Conservation (phyloP, 2,797 vertebrate genomes). For the Sebastes iracundus region DNA sequence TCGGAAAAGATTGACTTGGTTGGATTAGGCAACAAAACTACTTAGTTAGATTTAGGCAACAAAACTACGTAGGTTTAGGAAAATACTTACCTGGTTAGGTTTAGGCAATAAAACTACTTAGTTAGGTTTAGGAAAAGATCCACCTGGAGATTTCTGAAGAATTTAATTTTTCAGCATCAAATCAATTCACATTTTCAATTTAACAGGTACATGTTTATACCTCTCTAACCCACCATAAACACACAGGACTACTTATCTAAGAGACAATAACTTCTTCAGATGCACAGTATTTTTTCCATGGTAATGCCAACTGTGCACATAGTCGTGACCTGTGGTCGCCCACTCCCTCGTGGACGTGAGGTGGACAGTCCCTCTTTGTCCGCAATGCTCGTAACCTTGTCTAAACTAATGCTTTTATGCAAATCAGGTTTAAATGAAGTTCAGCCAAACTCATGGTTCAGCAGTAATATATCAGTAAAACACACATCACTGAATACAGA, state of each 20-base stretch:
- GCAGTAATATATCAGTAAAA: conserved; percentile 10
- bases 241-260: background rate
- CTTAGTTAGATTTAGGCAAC: too few species aligned
- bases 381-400: background rate
- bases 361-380: background rate
- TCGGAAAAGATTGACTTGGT: too few species aligned
- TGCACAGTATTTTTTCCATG: background rate
- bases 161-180: background rate
- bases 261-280: background rate
- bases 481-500: conserved; percentile 5
- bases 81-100: too few species aligned
- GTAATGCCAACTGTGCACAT: background rate
- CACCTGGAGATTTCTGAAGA: too few species aligned
- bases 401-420: conserved; percentile 31
- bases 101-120: too few species aligned
- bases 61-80: too few species aligned
- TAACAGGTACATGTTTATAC: background rate
- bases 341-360: background rate
- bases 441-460: conserved; percentile 8
- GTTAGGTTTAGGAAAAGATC: too few species aligned
- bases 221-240: background rate
- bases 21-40: too few species aligned
- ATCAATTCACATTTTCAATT: background rate
- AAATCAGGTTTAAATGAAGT: conserved; percentile 37
- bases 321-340: background rate